Conservation (phyloP, 1,140 invertebrate species). For the Neodiprion virginianus region DNA sequence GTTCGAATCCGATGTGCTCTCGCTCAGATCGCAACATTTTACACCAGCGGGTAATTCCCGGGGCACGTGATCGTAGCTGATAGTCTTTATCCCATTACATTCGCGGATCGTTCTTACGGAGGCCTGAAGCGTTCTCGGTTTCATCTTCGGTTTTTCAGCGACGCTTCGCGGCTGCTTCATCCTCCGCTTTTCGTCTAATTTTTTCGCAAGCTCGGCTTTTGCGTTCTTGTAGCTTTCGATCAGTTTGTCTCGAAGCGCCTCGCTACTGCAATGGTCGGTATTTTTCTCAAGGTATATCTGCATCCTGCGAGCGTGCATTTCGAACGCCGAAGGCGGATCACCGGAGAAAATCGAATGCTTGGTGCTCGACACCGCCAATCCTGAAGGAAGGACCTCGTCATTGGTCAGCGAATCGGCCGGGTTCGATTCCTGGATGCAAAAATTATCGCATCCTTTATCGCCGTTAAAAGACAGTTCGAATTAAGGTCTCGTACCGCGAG, state of each 20-base stretch:
- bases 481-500: too few species aligned
- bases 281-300: neutral
- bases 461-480: too few species aligned
- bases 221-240: neutral
- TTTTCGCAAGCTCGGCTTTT: conserved; percentile 6
- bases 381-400: neutral
- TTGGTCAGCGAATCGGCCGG: too few species aligned
- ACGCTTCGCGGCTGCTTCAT: neutral
- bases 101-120: conserved; percentile 30
- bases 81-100: conserved; percentile 36
- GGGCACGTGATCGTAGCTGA: conserved; percentile 33
- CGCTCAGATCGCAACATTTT: conserved; percentile 23
- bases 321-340: neutral
- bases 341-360: neutral
- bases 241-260: neutral
- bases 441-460: too few species aligned
- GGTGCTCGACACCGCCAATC: neutral
- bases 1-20: conserved; percentile 11
- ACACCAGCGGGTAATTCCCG: conserved; percentile 13
- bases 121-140: neutral
- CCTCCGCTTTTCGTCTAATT: neutral
- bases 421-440: too few species aligned
- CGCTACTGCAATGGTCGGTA: neutral
- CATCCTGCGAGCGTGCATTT: neutral
- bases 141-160: neutral